Percentiles rank a stretch among this genome's conserved stretches.
These are phyloP conservation scores for Cephalopholis sonnerati DNA, from an alignment of 2,113 vertebrate genomes.

Conservation along the genomic window DNA sequence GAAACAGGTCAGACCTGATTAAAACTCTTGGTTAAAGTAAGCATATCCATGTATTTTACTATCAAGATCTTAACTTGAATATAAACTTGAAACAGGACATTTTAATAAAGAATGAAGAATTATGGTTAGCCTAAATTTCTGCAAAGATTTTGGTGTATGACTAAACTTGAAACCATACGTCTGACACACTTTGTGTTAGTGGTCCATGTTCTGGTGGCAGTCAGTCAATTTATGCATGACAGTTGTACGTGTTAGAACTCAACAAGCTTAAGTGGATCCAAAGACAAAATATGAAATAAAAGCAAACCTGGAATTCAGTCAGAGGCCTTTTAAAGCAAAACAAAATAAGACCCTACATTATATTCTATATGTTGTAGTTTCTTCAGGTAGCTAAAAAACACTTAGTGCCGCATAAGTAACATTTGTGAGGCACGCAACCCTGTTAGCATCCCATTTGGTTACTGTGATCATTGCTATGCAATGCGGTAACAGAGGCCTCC, in stretches of 20 bases:
- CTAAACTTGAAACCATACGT: neutral
- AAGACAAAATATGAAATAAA: slow-evolving; percentile 14
- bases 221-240: neutral
- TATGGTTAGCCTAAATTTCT: neutral
- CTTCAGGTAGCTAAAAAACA: neutral
- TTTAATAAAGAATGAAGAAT: neutral
- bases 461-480: slow-evolving; percentile 53
- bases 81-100: neutral
- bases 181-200: no score
- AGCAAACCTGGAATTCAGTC: neutral
- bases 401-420: neutral
- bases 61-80: neutral
- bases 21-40: neutral
- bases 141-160: neutral
- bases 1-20: neutral
- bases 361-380: neutral
- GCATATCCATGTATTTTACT: neutral
- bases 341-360: neutral
- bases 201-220: neutral
- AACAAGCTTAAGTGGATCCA: neutral
- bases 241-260: neutral
- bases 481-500: slow-evolving; percentile 51
- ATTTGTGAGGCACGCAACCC: neutral
- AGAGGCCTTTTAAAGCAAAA: neutral
- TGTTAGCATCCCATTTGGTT: slow-evolving; percentile 18